Evolutionary conservation across 2,888 invertebrate species (phyloP).

Genomic region (Aphodius sticticus): DNA sequence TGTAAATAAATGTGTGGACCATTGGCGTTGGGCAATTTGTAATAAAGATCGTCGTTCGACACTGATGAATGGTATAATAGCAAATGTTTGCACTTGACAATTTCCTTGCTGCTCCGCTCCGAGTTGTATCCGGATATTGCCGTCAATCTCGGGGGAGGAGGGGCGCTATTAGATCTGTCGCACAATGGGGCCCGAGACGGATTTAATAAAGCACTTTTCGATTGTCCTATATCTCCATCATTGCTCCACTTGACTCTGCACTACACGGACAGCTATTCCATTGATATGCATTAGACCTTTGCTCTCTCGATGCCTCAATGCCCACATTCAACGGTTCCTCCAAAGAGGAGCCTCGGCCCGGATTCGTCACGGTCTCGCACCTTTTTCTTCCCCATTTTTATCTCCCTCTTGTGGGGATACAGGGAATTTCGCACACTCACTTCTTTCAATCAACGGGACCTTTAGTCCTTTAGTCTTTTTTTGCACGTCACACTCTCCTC

Average conservation of each 20-base stretch:
- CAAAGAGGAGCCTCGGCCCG: neutral
- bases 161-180: constrained; percentile 57
- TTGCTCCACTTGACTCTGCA: constrained; percentile 51
- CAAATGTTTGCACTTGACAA: constrained; percentile 56
- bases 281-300: constrained; percentile 58
- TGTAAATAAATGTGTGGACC: constrained; percentile 20
- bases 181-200: constrained; percentile 58
- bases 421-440: neutral
- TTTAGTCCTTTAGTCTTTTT: neutral
- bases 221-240: constrained; percentile 58
- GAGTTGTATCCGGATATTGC: constrained; percentile 63
- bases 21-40: constrained; percentile 33
- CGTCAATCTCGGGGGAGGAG: constrained; percentile 59
- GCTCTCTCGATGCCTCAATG: constrained; percentile 47
- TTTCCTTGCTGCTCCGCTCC: constrained; percentile 54
- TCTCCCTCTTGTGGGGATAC: constrained; percentile 10
- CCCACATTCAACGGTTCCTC: constrained; percentile 45
- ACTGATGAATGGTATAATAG: constrained; percentile 55
- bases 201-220: constrained; percentile 60
- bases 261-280: constrained; percentile 44
- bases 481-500: neutral
- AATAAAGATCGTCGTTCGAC: constrained; percentile 39
- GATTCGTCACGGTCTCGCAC: constrained; percentile 7
- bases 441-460: neutral
- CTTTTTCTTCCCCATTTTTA: constrained; percentile 32